Conservation (phyloP, 2,888 invertebrate genomes). For the Melitaea athalia region DNA sequence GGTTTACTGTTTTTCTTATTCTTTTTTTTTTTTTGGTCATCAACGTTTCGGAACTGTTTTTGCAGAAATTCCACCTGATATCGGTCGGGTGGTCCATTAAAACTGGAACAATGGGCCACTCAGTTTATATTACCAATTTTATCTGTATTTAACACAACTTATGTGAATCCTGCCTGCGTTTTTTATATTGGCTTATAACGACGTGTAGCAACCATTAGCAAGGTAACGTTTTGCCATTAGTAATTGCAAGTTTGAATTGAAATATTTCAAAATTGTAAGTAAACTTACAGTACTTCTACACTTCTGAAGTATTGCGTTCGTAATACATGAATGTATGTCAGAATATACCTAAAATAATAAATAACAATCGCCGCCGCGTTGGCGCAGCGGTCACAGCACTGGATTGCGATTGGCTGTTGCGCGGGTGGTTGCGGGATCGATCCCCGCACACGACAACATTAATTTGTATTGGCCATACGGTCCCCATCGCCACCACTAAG, state of each 20-base stretch:
- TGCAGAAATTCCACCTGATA: slow-evolving; percentile 62
- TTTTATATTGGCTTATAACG: slow-evolving; percentile 53
- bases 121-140: slow-evolving; percentile 73
- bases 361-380: too few species aligned
- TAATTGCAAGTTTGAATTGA: slow-evolving; percentile 16
- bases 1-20: slow-evolving; percentile 67
- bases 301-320: not conserved
- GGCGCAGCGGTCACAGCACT: too few species aligned
- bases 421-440: too few species aligned
- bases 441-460: too few species aligned
- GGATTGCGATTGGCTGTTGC: too few species aligned
- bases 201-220: slow-evolving; percentile 49
- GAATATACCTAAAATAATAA: too few species aligned
- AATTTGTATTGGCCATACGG: too few species aligned
- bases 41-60: slow-evolving; percentile 66
- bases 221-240: slow-evolving; percentile 35
- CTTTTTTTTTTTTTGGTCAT: slow-evolving; percentile 63
- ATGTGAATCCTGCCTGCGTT: slow-evolving; percentile 69
- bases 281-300: too few species aligned
- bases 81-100: slow-evolving; percentile 79
- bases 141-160: slow-evolving; percentile 76
- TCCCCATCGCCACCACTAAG: too few species aligned
- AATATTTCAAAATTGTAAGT: slow-evolving; percentile 4
- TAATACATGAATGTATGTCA: not conserved
- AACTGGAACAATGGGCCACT: slow-evolving; percentile 74